Conservation (phyloP, 2,113 vertebrate species). For the Lota lota region DNA sequence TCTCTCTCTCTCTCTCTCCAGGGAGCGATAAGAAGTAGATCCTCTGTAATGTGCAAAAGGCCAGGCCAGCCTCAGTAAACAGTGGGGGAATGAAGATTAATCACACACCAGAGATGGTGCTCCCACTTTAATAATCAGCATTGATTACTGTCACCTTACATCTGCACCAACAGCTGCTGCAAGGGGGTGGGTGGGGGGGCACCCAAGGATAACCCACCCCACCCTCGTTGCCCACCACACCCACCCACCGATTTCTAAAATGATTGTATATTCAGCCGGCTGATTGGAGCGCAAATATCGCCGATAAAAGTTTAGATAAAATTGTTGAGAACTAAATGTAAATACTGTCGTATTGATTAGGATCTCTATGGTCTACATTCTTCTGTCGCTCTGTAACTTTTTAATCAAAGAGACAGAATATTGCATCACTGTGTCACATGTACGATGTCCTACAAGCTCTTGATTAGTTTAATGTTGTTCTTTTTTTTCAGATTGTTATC, state of each 20-base stretch:
- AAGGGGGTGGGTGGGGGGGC: slow-evolving; percentile 14
- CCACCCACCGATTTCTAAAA: slow-evolving; percentile 15
- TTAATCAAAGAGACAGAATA: too few species aligned
- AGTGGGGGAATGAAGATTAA: slow-evolving; percentile 73
- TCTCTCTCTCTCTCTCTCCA: slow-evolving; percentile 29
- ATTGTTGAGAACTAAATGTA: too few species aligned
- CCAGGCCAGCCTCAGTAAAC: slow-evolving; percentile 67
- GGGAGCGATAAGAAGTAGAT: slow-evolving; percentile 61
- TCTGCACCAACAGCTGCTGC: slow-evolving; percentile 70
- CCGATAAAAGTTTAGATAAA: too few species aligned
- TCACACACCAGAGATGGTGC: slow-evolving; percentile 70
- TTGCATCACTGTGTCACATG: too few species aligned
- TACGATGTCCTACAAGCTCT: too few species aligned
- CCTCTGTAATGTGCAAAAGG: slow-evolving; percentile 5
- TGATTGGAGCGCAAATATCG: too few species aligned
- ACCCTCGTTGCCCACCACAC: slow-evolving; percentile 11
- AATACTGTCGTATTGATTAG: too few species aligned
- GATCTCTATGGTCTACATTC: too few species aligned
- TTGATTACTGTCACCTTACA: slow-evolving; percentile 76
- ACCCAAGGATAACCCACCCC: slow-evolving; percentile 46
- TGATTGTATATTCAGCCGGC: slow-evolving; percentile 32
- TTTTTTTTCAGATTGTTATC: too few species aligned
- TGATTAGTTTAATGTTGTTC: too few species aligned
- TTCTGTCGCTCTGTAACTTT: too few species aligned
- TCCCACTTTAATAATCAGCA: slow-evolving; percentile 76